Conservation (phyloP, 2,888 invertebrate genomes). For the Parasteatoda lunata region DNA sequence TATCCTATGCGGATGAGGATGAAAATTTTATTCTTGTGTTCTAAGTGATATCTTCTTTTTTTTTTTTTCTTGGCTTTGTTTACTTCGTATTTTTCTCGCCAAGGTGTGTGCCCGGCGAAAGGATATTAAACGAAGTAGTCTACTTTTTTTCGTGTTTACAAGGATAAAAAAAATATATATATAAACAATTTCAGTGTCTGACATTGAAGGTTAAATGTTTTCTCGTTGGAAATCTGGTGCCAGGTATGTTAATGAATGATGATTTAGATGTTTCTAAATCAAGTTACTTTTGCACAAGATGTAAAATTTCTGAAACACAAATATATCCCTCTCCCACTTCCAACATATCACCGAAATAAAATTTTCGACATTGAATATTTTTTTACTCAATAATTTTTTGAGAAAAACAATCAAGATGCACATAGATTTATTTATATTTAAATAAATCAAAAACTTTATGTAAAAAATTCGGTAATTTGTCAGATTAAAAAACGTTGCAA, state of each 20-base stretch:
- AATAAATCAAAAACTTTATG: no score
- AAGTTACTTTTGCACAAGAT: no score
- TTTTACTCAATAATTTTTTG: no score
- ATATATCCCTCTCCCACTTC: neutral
- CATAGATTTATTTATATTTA: no score
- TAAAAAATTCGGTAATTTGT: no score
- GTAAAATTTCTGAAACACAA: no score
- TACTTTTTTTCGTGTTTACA: neutral
- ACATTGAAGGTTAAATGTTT: constrained; percentile 55
- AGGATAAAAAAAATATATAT: neutral
- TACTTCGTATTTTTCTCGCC: neutral
- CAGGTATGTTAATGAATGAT: constrained; percentile 33
- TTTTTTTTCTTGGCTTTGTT: neutral
- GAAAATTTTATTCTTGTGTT: constrained; percentile 19
- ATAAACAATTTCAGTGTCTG: constrained; percentile 11
- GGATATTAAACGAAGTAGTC: neutral
- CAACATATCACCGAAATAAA: neutral
- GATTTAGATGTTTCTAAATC: no score
- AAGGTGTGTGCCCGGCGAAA: constrained; percentile 1
- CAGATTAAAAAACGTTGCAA: no score
- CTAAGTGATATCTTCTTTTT: constrained; percentile 15
- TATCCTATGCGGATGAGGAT: neutral
- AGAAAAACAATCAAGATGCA: no score
- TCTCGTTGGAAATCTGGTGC: constrained; percentile 54
- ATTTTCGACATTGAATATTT: no score